Evolutionary conservation across 2,888 invertebrate genomes (phyloP).

Genomic region (Morpho helenor): DNA sequence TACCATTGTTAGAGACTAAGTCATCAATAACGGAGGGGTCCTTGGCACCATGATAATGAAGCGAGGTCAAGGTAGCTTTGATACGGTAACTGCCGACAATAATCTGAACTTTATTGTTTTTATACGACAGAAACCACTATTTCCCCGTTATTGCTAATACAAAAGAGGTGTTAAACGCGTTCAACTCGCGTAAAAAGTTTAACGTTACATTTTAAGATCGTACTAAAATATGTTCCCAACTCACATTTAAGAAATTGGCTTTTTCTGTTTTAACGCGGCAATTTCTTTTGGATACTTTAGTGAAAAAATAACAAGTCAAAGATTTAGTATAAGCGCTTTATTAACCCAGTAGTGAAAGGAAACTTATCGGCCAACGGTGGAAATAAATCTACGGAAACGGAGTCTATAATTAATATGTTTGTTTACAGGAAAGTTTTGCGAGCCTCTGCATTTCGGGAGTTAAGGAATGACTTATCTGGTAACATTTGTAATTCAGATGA

Average conservation of each 20-base stretch:
- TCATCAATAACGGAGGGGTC: constrained; percentile 45
- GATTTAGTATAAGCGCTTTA: not conserved
- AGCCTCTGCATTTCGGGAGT: not conserved
- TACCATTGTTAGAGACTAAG: constrained; percentile 42
- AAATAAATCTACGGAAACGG: constrained; percentile 32
- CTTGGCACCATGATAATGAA: constrained; percentile 51
- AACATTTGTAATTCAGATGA: not conserved
- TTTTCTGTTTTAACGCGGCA: not conserved
- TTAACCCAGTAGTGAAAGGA: constrained; percentile 21
- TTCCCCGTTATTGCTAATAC: constrained; percentile 29
- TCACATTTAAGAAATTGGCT: not conserved
- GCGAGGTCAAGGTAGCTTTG: constrained; percentile 59
- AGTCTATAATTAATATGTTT: constrained; percentile 35
- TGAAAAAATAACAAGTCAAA: not conserved
- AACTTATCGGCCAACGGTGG: constrained; percentile 26
- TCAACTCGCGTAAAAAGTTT: constrained; percentile 6
- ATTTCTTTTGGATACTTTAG: not conserved
- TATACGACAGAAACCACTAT: constrained; percentile 13
- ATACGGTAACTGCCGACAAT: constrained; percentile 45
- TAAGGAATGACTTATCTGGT: not conserved
- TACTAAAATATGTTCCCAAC: not conserved
- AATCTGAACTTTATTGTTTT: constrained; percentile 14
- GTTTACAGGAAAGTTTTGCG: constrained; percentile 27
- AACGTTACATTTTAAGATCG: constrained; percentile 6
- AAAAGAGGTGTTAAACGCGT: constrained; percentile 8